Evolutionary conservation across 2,888 invertebrate genomes (phyloP), one percentile per base, ranked within the genome.

Genomic region (Nomada fucata): DNA sequence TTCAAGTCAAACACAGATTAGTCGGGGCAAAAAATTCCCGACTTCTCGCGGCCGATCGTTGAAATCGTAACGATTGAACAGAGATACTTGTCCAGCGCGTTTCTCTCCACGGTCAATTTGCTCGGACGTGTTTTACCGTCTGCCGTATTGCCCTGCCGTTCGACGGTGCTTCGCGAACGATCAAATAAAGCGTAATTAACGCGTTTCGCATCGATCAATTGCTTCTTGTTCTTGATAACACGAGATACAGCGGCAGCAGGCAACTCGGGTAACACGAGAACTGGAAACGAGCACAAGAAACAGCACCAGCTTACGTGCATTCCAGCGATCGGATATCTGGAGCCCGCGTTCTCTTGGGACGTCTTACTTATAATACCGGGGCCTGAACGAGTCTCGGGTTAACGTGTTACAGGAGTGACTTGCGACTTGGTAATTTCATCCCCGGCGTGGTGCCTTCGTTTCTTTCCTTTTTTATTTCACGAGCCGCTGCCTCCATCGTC

Each of bases 341-440:
- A 85, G 76, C 72, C 82, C 79, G 81, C 76, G 83, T 88, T 84
- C 84, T 83, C 76, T 70, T 76, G 64, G 86, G 85, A 89, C 86
- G 87, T 90, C 89, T 89, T 89, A 89, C 88, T 89, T 90, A 88
- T 90, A 89, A 89, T 89, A 87, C 79, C 79, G 60, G 83, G 77
- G 79, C 72, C 81, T 84, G 83, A 79, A 67, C 79, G 79, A 74
- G 84, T 84, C 85, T 82, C 79, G 84, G 77, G 84, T 80, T 87
- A 86, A 88, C 86, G 87, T 85, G 90, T 91, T 91, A 83, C 89
- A 83, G 85, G 86, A 87, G 88, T 92, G 92, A 92, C 92, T 92
- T 92, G 92, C 92, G 92, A 87, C 91, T 92, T 91, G 90, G 91
- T 92, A 92, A 92, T 93, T 92, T 93, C 91, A 92, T 91, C 91